Evolutionary conservation across 2,113 vertebrate genomes (phyloP), one percentile per base, ranked within the genome.

Genomic region (Lophius piscatorius): DNA sequence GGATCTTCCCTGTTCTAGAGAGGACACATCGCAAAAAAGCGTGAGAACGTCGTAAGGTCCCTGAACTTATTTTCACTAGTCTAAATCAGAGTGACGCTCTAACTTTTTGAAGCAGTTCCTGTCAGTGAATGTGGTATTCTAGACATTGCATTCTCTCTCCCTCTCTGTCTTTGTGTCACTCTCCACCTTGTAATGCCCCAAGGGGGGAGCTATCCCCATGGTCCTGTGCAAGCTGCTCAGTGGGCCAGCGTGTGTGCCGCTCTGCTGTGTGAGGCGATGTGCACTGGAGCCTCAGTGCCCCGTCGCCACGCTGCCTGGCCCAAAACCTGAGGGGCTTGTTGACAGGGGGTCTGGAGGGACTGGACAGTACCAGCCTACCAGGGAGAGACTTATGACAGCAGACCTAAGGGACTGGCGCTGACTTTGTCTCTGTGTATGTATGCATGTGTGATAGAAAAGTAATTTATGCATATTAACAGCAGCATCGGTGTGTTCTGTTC

Each of bases 271-370:
- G 70, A 84, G 82, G 68, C 51, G 13, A 70, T 83, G 87, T 82
- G 82, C 87, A 84, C 62, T 66, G 80, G 83, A 89, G 87, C 85
- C 84, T 83, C 75, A 67, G 80, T 75, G 67, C 80, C 78, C 75
- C 70, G 80, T 86, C 81, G 79, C 84, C 78, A 78, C 69, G 69
- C 78, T 83, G 82, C 76, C 62, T 67, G 73, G 71, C 67, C 78
- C 70, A 69, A 18, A 46, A 67, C 72, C 80, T 76, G 72, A 74
- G 64, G 78, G 72, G 70, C 59, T 61, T 41, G 6, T 76, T 90
- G 88, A 90, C 87, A 89, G 81, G 76, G 76, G 75, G 80, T 80
- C 86, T 82, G 75, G 72, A 70, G 89, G 86, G 85, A 89, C 76
- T 49, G 84, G 76, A 82, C 85, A 80, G 64, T 71, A 56, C 54